Base-by-base conservation (phyloP, 2,888 invertebrate species). In the Phyllotreta cruciferae region DNA sequence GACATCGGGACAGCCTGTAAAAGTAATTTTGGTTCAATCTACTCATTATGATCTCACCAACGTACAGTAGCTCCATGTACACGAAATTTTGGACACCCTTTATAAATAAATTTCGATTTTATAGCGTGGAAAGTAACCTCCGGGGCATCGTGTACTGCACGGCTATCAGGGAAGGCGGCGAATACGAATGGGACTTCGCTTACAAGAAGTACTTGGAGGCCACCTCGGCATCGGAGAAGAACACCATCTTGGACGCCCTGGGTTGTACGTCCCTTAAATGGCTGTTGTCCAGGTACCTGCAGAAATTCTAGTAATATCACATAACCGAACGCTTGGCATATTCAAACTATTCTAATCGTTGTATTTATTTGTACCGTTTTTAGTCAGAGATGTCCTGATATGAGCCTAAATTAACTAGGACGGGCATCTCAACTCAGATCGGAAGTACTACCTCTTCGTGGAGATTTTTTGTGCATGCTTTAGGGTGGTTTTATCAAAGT, bases 151-250 rank as follows among this genome's bases (percentile, higher is more conserved):
- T 89, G 38, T 90, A 89, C 75, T 90, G 91, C 73, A 86, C 86
- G 1, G 88, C 87, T 0, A 81, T 90, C 39, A 82, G 85, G 38
- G 83, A 86, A 70, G 90, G 89, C 0, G 85, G 85, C 0, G 83
- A 84, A 67, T 82, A 81, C 6, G 90, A 90, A 77, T 91, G 90
- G 90, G 83, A 88, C 63, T 89, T 87, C 73, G 86, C 87, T 13
- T 87, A 86, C 75, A 79, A 84, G 11, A 78, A 81, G 63, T 87
- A 85, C 74, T 71, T 80, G 50, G 75, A 75, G 6, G 77, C 83
- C 0, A 80, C 81, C 49, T 84, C 86, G 9, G 87, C 86, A 0
- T 83, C 86, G 0, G 90, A 91, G 72, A 87, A 87, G 71, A 84
- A 84, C 56, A 83, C 84, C 38, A 82, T 91, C 6, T 79, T 89